These are phyloP conservation scores for Megastigmus dorsalis DNA, from an alignment of 2,888 invertebrate genomes.

Conservation along the genomic window DNA sequence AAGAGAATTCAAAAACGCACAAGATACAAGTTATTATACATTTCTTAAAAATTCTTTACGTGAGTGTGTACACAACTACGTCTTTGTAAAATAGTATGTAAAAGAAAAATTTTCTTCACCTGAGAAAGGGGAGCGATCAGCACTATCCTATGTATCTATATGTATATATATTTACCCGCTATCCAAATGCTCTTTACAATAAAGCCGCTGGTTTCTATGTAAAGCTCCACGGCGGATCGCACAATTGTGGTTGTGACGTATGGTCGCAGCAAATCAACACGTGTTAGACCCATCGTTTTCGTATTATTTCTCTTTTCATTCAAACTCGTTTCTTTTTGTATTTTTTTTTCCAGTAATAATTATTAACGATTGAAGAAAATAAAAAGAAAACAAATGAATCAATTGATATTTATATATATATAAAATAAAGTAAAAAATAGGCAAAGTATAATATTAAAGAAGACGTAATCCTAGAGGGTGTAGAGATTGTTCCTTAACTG, in stretches of 20 bases:
- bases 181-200: conserved; percentile 32
- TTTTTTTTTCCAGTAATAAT: conserved; percentile 36
- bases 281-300: conserved; percentile 55
- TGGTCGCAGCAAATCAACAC: conserved; percentile 72
- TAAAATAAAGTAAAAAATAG: neutral
- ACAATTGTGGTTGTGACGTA: conserved; percentile 54
- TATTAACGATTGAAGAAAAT: conserved; percentile 47
- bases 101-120: conserved; percentile 49
- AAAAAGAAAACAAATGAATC: conserved; percentile 4
- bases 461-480: too few relatives aligned
- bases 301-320: conserved; percentile 17
- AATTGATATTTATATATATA: too few relatives aligned
- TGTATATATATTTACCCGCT: conserved; percentile 22
- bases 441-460: conserved; percentile 1
- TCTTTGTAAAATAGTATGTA: conserved; percentile 35
- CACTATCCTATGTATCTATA: conserved; percentile 36
- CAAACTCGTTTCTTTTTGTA: conserved; percentile 14
- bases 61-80: conserved; percentile 36
- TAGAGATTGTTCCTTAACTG: conserved; percentile 1
- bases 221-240: conserved; percentile 34
- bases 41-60: neutral
- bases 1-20: conserved; percentile 36
- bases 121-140: conserved; percentile 42
- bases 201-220: conserved; percentile 18
- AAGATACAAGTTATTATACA: conserved; percentile 27